Evolutionary conservation across 2,888 invertebrate species (phyloP), one percentile per base, ranked within the genome.

Genomic region (Kuschelorhynchus macadamiae): DNA sequence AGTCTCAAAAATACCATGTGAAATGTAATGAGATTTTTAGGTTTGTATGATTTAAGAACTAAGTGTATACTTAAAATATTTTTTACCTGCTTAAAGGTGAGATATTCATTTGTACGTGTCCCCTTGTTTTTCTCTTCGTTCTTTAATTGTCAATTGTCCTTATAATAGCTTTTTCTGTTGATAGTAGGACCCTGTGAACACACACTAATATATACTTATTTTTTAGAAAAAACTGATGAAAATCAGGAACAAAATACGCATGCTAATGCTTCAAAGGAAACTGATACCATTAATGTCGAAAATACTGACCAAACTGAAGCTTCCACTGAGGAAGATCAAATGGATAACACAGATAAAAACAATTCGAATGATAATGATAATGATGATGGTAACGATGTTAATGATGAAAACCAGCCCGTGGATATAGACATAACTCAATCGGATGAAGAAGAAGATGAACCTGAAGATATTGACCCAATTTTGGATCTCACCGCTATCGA

Each of bases 401-500:
- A n/a, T n/a, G n/a, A n/a, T n/a, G n/a, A n/a, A n/a, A n/a, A n/a
- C n/a, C n/a, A n/a, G 55, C 25, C 12, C 21, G 42, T 12, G 55
- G n/a, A 56, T 56, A 17, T 42, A 2, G 55, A 42, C 5, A 44
- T 42, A 7, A 42, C 25, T 11, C 42, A 56, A 2, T 42, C 42
- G 5, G 55, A 56, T 17, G 16, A 42, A 1, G 55, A 56, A 25
- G 32, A 42, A 9, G 20, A 32, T 33, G 36, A 32, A 17, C 4
- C 0, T 1, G 18, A 44, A 5, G 25, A 25, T 5, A 25, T 25
- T 1, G 39, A 39, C 14, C 39, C 3, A 42, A 42, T 55, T 9
- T 30, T 55, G 25, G 55, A 55, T 25, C 16, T 42, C 41, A 25
- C 16, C 8, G 21, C 41, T 30, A 55, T 55, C 3, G 55, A 55